Percentiles rank a stretch among this genome's conserved stretches.
Evolutionary conservation across 2,888 invertebrate genomes (phyloP).

Genomic region (Gnatocerus cornutus): DNA sequence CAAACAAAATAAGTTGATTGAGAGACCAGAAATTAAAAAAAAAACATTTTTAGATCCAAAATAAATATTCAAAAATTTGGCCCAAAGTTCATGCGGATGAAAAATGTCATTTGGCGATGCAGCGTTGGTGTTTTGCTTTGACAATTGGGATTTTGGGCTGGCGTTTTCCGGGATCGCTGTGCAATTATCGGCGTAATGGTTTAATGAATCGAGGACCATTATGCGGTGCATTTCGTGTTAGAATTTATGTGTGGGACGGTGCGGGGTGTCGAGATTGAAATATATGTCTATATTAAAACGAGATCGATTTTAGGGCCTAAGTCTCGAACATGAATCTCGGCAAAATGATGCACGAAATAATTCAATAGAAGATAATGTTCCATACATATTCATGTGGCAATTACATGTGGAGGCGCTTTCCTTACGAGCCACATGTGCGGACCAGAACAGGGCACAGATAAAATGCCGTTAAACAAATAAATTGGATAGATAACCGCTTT

Average conservation of each 20-base stretch:
- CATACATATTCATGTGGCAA: slow-evolving; percentile 68
- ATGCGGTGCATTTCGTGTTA: slow-evolving; percentile 41
- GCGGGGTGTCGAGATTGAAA: slow-evolving; percentile 45
- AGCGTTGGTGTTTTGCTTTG: neutral
- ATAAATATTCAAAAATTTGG: too few relatives aligned
- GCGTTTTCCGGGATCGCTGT: slow-evolving; percentile 26
- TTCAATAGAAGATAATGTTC: slow-evolving; percentile 68
- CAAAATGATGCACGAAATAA: slow-evolving; percentile 64
- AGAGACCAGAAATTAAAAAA: too few relatives aligned
- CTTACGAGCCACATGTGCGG: slow-evolving; percentile 57
- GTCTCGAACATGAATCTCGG: slow-evolving; percentile 51
- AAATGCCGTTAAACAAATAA: slow-evolving; percentile 64
- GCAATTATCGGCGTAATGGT: slow-evolving; percentile 46
- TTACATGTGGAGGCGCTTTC: slow-evolving; percentile 59
- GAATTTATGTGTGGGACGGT: slow-evolving; percentile 43
- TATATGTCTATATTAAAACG: slow-evolving; percentile 49
- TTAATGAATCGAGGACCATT: slow-evolving; percentile 43
- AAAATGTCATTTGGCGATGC: neutral
- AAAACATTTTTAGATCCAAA: too few relatives aligned
- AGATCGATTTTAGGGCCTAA: slow-evolving; percentile 43
- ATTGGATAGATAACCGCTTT: slow-evolving; percentile 63
- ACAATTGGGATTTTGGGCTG: slow-evolving; percentile 2
- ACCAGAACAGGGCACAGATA: slow-evolving; percentile 56
- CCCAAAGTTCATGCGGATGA: too few relatives aligned
- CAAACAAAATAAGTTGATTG: too few relatives aligned